Evolutionary conservation across 2,888 invertebrate genomes (phyloP).

Genomic region (Agrypnus murinus): DNA sequence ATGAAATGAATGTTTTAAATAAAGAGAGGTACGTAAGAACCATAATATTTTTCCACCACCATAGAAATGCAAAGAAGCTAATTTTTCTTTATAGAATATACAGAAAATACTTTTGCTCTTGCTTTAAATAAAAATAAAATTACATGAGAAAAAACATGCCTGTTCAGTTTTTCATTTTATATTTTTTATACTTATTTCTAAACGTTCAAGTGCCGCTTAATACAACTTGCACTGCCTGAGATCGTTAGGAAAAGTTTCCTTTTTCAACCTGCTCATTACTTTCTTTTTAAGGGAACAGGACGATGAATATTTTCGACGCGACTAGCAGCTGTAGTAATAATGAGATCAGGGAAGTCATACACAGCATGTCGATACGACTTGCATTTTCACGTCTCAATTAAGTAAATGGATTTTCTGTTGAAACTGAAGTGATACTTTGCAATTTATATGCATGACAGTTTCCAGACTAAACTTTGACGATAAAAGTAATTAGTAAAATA

Average conservation of each 20-base stretch:
- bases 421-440: too few species aligned
- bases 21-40: too few species aligned
- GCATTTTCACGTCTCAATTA: too few species aligned
- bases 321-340: not conserved
- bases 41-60: too few species aligned
- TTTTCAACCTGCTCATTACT: conserved; percentile 10
- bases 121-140: not conserved
- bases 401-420: too few species aligned
- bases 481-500: too few species aligned
- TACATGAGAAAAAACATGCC: not conserved
- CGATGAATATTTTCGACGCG: conserved; percentile 6
- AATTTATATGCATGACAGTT: too few species aligned
- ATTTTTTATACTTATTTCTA: not conserved
- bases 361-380: not conserved
- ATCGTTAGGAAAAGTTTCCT: conserved; percentile 11
- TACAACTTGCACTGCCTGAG: conserved; percentile 1
- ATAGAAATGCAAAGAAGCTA: too few species aligned
- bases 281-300: conserved; percentile 2
- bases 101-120: too few species aligned
- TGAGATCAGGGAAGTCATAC: not conserved
- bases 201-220: not conserved
- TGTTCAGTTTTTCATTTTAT: not conserved
- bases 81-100: too few species aligned
- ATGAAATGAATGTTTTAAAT: too few species aligned
- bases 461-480: too few species aligned